These are phyloP conservation scores for Drosophila phalerata DNA, from an alignment of 2,888 invertebrate genomes.

Conservation along the genomic window DNA sequence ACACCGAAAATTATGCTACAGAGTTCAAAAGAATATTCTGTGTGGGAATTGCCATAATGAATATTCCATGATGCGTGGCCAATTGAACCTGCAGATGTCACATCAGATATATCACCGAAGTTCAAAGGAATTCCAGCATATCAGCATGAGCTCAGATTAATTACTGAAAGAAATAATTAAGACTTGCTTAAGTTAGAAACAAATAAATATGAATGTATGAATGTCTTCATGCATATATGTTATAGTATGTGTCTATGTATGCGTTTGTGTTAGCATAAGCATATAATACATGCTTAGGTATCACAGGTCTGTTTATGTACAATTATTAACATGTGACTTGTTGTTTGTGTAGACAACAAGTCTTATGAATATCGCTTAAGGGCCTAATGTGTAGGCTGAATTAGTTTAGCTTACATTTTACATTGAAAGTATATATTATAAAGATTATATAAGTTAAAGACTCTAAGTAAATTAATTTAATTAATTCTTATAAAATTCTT, in stretches of 20 bases:
- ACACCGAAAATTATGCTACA: background rate
- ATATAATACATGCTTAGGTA: background rate
- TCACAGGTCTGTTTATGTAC: background rate
- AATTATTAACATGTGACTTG: background rate
- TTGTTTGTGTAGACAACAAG: background rate
- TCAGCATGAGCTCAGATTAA: constrained; percentile 27
- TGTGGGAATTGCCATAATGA: constrained; percentile 3
- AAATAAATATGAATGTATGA: background rate
- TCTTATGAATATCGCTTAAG: background rate
- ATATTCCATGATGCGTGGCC: constrained; percentile 1
- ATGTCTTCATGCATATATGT: background rate
- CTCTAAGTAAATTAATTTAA: too few species aligned
- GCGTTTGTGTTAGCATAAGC: background rate
- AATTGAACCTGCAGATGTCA: constrained; percentile 7
- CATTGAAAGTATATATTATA: too few species aligned
- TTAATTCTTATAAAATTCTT: too few species aligned
- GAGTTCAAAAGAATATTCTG: background rate
- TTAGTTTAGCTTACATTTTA: background rate
- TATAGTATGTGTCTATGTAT: background rate
- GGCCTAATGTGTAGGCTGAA: background rate
- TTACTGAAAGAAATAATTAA: constrained; percentile 23
- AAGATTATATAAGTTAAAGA: too few species aligned
- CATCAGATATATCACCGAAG: constrained; percentile 2
- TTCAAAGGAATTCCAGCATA: constrained; percentile 27
- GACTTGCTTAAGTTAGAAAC: background rate